Evolutionary conservation across 2,113 vertebrate species (phyloP), one percentile per base, ranked within the genome.

Genomic region (Lampris megalopsis): DNA sequence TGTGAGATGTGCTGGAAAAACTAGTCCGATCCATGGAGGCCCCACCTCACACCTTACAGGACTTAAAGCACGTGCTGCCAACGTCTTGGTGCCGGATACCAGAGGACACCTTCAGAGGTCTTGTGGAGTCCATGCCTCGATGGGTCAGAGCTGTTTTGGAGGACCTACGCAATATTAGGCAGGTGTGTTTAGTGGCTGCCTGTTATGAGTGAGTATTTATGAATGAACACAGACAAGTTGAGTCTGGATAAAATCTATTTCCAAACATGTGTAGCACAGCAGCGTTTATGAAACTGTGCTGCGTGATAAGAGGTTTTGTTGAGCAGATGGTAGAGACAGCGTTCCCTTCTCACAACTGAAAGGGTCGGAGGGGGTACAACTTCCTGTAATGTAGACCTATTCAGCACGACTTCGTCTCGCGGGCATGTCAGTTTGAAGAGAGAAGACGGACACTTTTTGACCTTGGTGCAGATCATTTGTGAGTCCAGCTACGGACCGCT

Each of bases 311-410:
- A 59, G 9, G 56, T 57, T 73, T 52, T 7, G 6, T 52, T 40
- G 42, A 80, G 40, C 83, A 85, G 83, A 79, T 79, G 48, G 64
- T 24, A 52, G 47, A 74, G 10, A 6, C 10, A 71, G 68, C 60
- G 6, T 64, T 73, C 13, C 43, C 56, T 11, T 60, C 57, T 67
- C 61, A 68, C 43, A 42, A 10, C 43, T 24, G 38, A 37, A 59
- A 9, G 54, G 13, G 2, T 5, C 3, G 35, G n/a, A 40, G 24
- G 54, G 10, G 11, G 5, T 35, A 40, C 8, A 10, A 50, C 11
- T 11, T 11, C 24, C 8, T 10, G 2, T 5, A 9, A 50, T 53
- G 2, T 53, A 13, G 50, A n/a, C 11, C 13, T 13, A 53, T 2
- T 45, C 6, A 13, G 7, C 11, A 24, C 40, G 41, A 73, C 63